Conservation (phyloP, 2,797 vertebrate genomes). For the Sarcoramphus papa region DNA sequence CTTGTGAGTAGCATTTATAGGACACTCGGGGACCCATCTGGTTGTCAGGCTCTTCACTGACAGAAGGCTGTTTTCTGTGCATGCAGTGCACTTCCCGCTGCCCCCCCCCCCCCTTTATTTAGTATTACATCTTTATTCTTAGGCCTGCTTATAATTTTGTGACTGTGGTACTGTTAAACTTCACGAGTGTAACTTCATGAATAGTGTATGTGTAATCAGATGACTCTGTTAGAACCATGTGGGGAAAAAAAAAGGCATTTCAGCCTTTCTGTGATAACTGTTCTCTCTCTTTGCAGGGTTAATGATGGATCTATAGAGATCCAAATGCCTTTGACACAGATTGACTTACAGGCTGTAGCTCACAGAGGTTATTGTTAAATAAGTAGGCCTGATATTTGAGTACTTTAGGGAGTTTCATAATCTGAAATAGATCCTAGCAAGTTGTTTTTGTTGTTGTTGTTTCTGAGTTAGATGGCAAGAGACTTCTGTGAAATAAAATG, state of each 20-base stretch:
- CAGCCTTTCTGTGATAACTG: background rate
- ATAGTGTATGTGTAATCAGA: background rate
- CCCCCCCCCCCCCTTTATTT: background rate
- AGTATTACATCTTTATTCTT: background rate
- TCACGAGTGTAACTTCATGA: background rate
- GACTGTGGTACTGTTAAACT: background rate
- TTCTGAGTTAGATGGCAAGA: background rate
- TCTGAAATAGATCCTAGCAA: constrained; percentile 1
- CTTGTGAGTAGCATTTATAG: constrained; percentile 64
- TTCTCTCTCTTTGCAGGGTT: background rate
- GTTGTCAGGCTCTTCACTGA: background rate
- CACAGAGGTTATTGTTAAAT: background rate
- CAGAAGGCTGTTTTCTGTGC: background rate
- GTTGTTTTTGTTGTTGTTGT: background rate
- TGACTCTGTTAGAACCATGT: background rate
- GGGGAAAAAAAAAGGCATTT: background rate
- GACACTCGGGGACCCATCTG: background rate
- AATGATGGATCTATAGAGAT: background rate
- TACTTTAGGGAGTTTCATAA: background rate
- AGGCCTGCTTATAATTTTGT: background rate
- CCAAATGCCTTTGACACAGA: background rate
- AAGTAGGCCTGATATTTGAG: constrained; percentile 1
- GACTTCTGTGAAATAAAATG: background rate
- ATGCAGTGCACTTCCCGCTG: too few species aligned
- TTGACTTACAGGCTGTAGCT: background rate